Evolutionary conservation across 2,888 invertebrate species (phyloP), one percentile per base, ranked within the genome.

Genomic region (Caenorhabditis sinica): DNA sequence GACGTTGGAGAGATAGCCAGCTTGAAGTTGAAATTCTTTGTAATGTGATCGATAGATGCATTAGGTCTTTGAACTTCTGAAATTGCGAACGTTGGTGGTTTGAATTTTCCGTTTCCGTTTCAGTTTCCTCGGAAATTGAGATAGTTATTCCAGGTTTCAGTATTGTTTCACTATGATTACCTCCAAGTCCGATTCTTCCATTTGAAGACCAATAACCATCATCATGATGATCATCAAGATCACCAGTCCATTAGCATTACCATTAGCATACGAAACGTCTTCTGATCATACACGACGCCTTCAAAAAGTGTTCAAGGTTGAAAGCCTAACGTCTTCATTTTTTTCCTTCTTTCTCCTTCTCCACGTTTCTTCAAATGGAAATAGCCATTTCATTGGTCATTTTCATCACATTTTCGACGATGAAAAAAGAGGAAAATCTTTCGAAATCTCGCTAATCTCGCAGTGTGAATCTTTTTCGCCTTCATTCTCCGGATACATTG

Each of bases 371-470:
- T 36, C 25, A 6, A 23, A 23, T 25, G 5, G 1, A 9, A 8
- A 25, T 23, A n/a, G 15, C 23, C 23, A 6, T 11, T 53, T 56
- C 25, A 9, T 28, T 28, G 25, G 25, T 28, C 28, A 25, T 73
- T 43, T 45, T 45, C 43, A 45, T n/a, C n/a, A 66, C 28, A 3
- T 43, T 49, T 20, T n/a, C 20, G 43, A 63, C 33, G 40, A 43
- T 45, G 65, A 43, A 25, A 43, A 65, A 20, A 65, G 43, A 56
- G 23, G 8, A 40, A 60, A 45, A 51, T 43, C 56, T 56, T 68
- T 36, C 13, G 33, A 56, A 56, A 68, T 68, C 20, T 69, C 49
- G 71, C 68, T 72, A 74, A 68, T 74, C 73, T 81, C 73, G 40
- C 43, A 28, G 33, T 53, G 49, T 51, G 53, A 53, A 53, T 74